These are phyloP conservation scores for Calycopis cecrops DNA, from an alignment of 1,140 invertebrate species.

Conservation along the genomic window DNA sequence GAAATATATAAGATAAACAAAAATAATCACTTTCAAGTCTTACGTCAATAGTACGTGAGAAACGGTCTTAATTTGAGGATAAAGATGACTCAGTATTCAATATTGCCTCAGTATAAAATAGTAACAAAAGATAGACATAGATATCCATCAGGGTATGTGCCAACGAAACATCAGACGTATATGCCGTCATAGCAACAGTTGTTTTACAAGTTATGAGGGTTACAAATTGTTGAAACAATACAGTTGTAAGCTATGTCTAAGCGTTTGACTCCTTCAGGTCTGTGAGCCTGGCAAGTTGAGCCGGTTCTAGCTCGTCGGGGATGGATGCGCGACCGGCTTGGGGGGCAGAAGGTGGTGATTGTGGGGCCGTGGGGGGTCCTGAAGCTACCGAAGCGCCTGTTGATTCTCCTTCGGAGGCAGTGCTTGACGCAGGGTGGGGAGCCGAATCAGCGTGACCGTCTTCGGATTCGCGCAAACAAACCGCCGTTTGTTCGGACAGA, in stretches of 20 bases:
- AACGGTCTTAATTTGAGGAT: constrained; percentile 25
- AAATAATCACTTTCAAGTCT: not conserved
- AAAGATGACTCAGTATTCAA: constrained; percentile 18
- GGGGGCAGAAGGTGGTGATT: constrained; percentile 78
- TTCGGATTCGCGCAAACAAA: constrained; percentile 51
- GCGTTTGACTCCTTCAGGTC: constrained; percentile 92
- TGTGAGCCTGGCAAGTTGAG: constrained; percentile 88
- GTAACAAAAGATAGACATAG: constrained; percentile 15
- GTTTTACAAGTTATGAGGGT: constrained; percentile 12
- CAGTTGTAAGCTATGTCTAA: constrained; percentile 65
- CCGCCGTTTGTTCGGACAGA: constrained; percentile 55
- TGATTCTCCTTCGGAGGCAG: constrained; percentile 56
- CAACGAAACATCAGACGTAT: constrained; percentile 6
- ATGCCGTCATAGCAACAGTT: not conserved
- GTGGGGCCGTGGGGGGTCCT: constrained; percentile 54
- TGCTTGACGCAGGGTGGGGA: constrained; percentile 53
- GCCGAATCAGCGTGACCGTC: constrained; percentile 47
- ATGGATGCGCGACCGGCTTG: constrained; percentile 85
- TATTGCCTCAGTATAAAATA: constrained; percentile 16
- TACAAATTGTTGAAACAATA: constrained; percentile 15
- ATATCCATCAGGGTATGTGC: constrained; percentile 13
- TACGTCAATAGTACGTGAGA: constrained; percentile 16
- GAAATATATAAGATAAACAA: too few relatives aligned
- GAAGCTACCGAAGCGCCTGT: constrained; percentile 47
- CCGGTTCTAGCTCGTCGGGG: constrained; percentile 89